phyloP scores from a whole-genome alignment of 2,888 invertebrate species.

The Dendrolimus houi region DNA sequence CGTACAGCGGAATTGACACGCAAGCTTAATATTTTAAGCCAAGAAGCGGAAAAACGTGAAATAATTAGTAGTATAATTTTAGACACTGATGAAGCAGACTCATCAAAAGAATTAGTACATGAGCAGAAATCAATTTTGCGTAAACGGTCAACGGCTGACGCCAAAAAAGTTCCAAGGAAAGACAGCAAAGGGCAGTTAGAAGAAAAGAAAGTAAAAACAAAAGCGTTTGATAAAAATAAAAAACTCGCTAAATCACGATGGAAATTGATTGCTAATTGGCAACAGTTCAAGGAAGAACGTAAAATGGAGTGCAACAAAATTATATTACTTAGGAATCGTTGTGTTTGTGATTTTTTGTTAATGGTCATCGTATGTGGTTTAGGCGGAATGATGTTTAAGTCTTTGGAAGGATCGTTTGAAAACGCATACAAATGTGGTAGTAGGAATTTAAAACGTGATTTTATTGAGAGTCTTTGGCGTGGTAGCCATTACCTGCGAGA shows the following conservation, averaged over 20 bases:
- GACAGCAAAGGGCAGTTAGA: conserved; percentile 22
- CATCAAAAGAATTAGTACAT: conserved; percentile 15
- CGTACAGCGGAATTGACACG: conserved; percentile 60
- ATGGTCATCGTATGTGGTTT: conserved; percentile 84
- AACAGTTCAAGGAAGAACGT: conserved; percentile 75
- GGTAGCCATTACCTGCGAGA: conserved; percentile 88
- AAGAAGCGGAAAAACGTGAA: conserved; percentile 49
- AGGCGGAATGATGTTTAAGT: conserved; percentile 87
- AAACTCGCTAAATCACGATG: conserved; percentile 46
- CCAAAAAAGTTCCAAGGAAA: conserved; percentile 27
- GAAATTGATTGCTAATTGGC: conserved; percentile 71
- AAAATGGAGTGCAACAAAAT: conserved; percentile 74
- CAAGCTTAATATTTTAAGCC: conserved; percentile 59
- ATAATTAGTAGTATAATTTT: conserved; percentile 35
- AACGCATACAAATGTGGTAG: conserved; percentile 92
- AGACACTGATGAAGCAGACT: conserved; percentile 27
- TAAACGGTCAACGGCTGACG: conserved; percentile 40
- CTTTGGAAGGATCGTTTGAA: conserved; percentile 90
- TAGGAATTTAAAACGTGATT: conserved; percentile 89
- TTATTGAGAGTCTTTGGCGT: conserved; percentile 89
- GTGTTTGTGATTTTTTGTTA: conserved; percentile 81
- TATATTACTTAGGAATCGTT: conserved; percentile 77
- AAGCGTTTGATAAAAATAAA: conserved; percentile 33
- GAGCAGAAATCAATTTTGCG: conserved; percentile 39
- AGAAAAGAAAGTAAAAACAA: conserved; percentile 30